phyloP scores from a whole-genome alignment of 2,888 invertebrate species.

The Theretra japonica region DNA sequence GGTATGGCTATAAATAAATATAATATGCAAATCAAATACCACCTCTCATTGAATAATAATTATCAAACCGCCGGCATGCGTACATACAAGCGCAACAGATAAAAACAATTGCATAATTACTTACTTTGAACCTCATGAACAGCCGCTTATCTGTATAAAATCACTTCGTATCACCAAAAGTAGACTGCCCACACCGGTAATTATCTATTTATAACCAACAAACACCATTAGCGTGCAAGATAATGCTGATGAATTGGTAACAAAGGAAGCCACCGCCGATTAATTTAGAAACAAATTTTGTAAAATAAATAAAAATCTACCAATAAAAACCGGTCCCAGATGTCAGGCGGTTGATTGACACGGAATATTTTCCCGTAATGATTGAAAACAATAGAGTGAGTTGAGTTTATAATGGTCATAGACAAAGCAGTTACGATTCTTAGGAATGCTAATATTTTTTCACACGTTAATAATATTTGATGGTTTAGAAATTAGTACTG shows the following conservation, averaged over 20 bases:
- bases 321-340: slow-evolving; percentile 16
- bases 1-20: neutral
- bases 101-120: slow-evolving; percentile 52
- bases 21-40: neutral
- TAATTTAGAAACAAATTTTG: neutral
- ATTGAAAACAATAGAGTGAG: no score
- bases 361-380: neutral
- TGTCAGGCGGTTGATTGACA: slow-evolving; percentile 1
- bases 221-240: slow-evolving; percentile 15
- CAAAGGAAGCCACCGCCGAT: neutral
- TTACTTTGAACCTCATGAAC: slow-evolving; percentile 52
- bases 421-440: no score
- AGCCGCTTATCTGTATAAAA: slow-evolving; percentile 44
- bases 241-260: neutral
- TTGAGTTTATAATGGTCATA: no score
- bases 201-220: neutral
- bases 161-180: slow-evolving; percentile 26
- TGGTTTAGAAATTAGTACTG: no score
- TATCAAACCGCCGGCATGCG: neutral
- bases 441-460: no score
- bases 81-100: slow-evolving; percentile 37
- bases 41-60: slow-evolving; percentile 13
- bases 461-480: no score
- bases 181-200: neutral
- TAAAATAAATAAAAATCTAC: slow-evolving; percentile 24